Evolutionary conservation across 2,888 invertebrate genomes (phyloP), one percentile per base, ranked within the genome.

Genomic region (Coleophora deauratella): DNA sequence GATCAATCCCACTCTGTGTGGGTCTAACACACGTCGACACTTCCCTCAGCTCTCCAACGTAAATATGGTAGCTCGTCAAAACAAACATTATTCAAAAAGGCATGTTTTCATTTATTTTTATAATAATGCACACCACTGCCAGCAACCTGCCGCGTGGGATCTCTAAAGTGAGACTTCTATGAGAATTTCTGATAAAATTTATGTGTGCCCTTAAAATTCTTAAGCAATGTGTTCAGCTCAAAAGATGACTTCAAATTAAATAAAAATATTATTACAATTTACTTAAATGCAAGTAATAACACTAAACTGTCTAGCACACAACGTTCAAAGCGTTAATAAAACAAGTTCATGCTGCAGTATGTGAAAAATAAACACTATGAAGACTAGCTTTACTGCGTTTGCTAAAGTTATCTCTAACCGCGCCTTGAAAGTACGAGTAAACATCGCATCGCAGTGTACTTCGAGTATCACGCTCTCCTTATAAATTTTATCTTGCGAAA

Each of bases 1-100:
- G 53, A 78, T 80, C 75, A 79, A 79, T 78, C 72, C 69, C 66
- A 66, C 80, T 75, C 77, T 75, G 84, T 80, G 85, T 84, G 84
- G 82, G 82, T 81, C 82, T 65, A 63, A 66, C 61, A 51, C 60
- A 61, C 63, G 72, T 73, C 73, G 68, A 67, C 76, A 72, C 70
- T 62, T 59, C 55, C 52, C 60, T 54, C 58, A 57, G 54, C 47
- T 51, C 59, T 59, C 57, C 60, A 60, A 54, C 62, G 60, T 71
- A 69, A 75, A 78, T 73, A 71, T 72, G 66, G 69, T 67, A 63
- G 69, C 65, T 55, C 63, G 76, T 72, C 78, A 78, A 75, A 85
- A 81, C 74, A 85, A 82, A 80, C 76, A 76, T 77, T 66, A 76
- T 73, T 75, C 72, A 72, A 70, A 76, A 74, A 11, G 61, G 59